phyloP scores from a whole-genome alignment of 2,113 vertebrate species.

The Ranitomeya variabilis region DNA sequence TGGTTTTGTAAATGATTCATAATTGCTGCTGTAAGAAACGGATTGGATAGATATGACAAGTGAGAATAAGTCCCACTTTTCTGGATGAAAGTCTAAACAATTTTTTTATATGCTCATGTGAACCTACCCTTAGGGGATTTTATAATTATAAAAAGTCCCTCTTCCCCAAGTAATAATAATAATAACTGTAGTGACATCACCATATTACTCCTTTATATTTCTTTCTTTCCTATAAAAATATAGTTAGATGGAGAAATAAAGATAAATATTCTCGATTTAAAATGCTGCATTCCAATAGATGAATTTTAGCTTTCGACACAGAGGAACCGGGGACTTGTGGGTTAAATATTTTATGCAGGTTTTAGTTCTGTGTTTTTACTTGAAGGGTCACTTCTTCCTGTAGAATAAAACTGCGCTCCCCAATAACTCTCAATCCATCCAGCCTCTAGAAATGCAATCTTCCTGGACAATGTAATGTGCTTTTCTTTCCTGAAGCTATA shows the following conservation, averaged over 20 bases:
- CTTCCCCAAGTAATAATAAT: no score
- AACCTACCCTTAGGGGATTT: no score
- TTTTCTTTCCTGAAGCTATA: constrained; percentile 51
- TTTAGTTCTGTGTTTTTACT: constrained; percentile 10
- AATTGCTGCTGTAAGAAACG: no score
- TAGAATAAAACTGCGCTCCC: constrained; percentile 10
- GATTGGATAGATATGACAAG: no score
- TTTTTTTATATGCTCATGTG: no score
- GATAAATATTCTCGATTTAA: neutral
- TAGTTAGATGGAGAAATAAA: neutral
- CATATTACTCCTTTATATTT: neutral
- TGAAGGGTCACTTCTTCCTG: neutral
- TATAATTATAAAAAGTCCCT: no score
- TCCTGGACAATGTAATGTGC: constrained; percentile 47
- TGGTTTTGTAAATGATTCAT: no score
- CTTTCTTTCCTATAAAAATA: neutral
- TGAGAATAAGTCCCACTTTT: no score
- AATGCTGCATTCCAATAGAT: neutral
- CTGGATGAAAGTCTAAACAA: no score
- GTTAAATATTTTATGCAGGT: neutral
- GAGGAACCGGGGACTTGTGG: neutral
- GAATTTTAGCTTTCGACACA: neutral
- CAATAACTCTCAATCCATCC: constrained; percentile 42
- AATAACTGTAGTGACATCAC: neutral
- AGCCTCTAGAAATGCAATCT: constrained; percentile 34